Conservation (phyloP, 2,888 invertebrate species). For the Lacanobia wlatinum region DNA sequence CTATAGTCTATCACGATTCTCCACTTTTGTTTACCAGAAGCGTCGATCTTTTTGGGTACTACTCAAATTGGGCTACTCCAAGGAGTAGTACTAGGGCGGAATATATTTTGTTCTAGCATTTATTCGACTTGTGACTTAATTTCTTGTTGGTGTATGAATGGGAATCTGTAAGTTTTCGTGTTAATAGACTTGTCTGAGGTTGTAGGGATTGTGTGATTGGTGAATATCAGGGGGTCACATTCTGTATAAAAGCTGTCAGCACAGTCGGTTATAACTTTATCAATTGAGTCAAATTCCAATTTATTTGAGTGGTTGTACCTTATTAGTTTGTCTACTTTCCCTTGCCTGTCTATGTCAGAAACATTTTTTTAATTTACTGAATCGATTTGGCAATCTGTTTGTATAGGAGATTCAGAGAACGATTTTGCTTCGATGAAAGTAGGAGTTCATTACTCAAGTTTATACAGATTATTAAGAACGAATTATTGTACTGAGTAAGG, state of each 20-base stretch:
- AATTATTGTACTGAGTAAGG: too few species aligned
- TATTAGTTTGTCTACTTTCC: neutral
- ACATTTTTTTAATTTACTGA: too few species aligned
- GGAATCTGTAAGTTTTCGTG: constrained; percentile 65
- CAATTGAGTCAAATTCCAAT: constrained; percentile 11
- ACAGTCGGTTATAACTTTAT: constrained; percentile 17
- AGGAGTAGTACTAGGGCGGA: too few species aligned
- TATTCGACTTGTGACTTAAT: constrained; percentile 61
- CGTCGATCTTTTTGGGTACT: too few species aligned
- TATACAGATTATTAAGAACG: neutral
- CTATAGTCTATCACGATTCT: constrained; percentile 22
- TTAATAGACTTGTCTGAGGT: constrained; percentile 23
- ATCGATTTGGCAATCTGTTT: too few species aligned
- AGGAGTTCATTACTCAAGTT: neutral
- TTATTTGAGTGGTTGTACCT: constrained; percentile 18
- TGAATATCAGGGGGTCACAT: constrained; percentile 15
- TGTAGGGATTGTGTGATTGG: constrained; percentile 23
- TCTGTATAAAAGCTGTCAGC: constrained; percentile 17
- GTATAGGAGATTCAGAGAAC: too few species aligned
- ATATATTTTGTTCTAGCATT: constrained; percentile 31
- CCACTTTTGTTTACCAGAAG: constrained; percentile 31
- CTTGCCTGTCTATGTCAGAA: too few species aligned
- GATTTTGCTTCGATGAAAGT: too few species aligned
- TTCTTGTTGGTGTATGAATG: constrained; percentile 66
- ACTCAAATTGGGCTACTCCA: too few species aligned